Percentiles rank a stretch among this genome's conserved stretches.
Evolutionary conservation across 2,888 invertebrate genomes (phyloP).

Genomic region (Drosophila mercatorum): DNA sequence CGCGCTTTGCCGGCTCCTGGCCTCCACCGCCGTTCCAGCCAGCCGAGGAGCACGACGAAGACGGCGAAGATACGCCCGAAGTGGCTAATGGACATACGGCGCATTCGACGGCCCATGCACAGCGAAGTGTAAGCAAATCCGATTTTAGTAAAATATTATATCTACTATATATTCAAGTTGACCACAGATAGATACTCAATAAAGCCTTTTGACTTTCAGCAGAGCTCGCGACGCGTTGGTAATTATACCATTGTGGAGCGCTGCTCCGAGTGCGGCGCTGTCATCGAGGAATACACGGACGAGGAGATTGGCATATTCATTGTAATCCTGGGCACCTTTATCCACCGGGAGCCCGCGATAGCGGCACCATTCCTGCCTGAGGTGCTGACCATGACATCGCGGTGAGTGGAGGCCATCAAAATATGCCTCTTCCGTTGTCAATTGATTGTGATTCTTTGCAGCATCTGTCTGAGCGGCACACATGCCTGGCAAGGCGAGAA

Average conservation of each 20-base stretch:
- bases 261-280: conserved; percentile 94
- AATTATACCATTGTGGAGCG: conserved; percentile 90
- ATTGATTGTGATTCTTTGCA: conserved; percentile 16
- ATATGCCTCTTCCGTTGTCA: too few relatives aligned
- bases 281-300: conserved; percentile 96
- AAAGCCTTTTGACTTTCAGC: conserved; percentile 38
- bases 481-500: conserved; percentile 96
- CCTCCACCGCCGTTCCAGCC: conserved; percentile 84
- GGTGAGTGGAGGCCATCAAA: conserved; percentile 85
- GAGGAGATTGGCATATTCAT: conserved; percentile 98
- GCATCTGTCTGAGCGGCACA: conserved; percentile 87
- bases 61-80: conserved; percentile 69
- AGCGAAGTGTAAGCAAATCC: conserved; percentile 82
- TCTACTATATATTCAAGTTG: not conserved
- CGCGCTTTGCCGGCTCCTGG: conserved; percentile 86
- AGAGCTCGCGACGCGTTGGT: conserved; percentile 88
- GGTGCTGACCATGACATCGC: conserved; percentile 94
- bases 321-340: conserved; percentile 96
- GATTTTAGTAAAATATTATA: too few relatives aligned
- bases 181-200: not conserved
- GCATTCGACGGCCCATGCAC: conserved; percentile 41
- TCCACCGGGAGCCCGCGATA: conserved; percentile 96
- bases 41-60: conserved; percentile 78
- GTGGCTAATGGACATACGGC: conserved; percentile 70
- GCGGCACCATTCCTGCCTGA: conserved; percentile 98